Evolutionary conservation across 2,888 invertebrate genomes (phyloP).

Genomic region (Arctia plantaginis): DNA sequence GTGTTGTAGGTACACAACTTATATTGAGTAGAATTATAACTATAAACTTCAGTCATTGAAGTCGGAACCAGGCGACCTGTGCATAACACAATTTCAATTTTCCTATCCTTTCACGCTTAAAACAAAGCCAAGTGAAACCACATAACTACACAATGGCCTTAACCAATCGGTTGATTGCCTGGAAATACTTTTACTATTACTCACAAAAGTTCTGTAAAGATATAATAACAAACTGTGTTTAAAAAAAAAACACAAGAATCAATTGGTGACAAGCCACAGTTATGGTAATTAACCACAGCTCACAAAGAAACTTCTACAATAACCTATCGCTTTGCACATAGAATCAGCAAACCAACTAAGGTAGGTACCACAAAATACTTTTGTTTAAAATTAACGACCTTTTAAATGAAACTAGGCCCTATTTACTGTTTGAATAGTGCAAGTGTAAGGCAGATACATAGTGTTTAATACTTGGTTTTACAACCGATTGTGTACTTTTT

Average conservation of each 20-base stretch:
- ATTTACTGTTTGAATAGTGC: neutral
- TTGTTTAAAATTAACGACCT: neutral
- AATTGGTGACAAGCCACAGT: constrained; percentile 25
- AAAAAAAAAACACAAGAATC: constrained; percentile 30
- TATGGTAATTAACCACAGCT: constrained; percentile 27
- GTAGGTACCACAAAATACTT: neutral
- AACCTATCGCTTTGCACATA: constrained; percentile 15
- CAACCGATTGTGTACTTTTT: too few relatives aligned
- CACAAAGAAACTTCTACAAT: constrained; percentile 18
- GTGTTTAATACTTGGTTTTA: too few relatives aligned
- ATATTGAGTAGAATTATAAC: neutral
- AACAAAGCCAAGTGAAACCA: constrained; percentile 39
- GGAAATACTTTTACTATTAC: constrained; percentile 40
- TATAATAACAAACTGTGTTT: constrained; percentile 23
- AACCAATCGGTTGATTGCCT: constrained; percentile 35
- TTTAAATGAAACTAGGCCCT: neutral
- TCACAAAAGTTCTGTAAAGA: constrained; percentile 16
- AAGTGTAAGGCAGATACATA: too few relatives aligned
- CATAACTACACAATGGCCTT: constrained; percentile 36
- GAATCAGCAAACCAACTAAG: constrained; percentile 2
- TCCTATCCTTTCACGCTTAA: constrained; percentile 42
- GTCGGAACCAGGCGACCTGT: constrained; percentile 23
- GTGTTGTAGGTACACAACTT: neutral
- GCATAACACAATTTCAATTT: constrained; percentile 40
- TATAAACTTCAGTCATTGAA: neutral